These are phyloP conservation scores for Brachionus calyciflorus DNA, from an alignment of 1,140 invertebrate species.

Conservation along the genomic window DNA sequence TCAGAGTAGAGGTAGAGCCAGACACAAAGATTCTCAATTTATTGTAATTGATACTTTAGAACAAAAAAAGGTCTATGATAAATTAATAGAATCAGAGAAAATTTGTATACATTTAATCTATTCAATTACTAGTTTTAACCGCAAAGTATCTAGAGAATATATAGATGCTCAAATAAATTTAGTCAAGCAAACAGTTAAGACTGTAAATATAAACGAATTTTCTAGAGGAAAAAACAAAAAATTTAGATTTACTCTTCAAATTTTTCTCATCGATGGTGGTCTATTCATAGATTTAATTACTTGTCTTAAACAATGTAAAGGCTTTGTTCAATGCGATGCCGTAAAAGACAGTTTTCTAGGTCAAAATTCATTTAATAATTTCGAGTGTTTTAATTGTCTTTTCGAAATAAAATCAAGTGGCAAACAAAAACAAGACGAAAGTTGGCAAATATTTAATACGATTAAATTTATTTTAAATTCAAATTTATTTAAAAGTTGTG, in stretches of 20 bases:
- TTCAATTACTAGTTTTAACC: neutral
- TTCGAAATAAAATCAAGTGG: slow-evolving; percentile 1
- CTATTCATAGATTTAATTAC: neutral
- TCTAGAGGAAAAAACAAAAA: neutral
- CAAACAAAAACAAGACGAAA: slow-evolving; percentile 1
- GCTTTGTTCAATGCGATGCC: neutral
- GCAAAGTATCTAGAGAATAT: too few relatives aligned
- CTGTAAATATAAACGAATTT: neutral
- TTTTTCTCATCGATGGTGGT: neutral
- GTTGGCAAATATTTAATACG: neutral
- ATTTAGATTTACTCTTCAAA: neutral
- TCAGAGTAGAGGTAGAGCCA: slow-evolving; percentile 56
- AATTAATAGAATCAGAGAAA: neutral
- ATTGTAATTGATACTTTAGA: slow-evolving; percentile 48
- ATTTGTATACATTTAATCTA: neutral
- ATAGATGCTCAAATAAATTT: neutral
- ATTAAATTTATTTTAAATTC: neutral
- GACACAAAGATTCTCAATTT: slow-evolving; percentile 54
- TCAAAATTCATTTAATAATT: neutral
- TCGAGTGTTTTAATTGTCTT: slow-evolving; percentile 5
- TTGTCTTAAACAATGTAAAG: neutral
- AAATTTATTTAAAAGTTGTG: neutral
- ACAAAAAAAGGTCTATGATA: neutral
- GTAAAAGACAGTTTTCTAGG: neutral
- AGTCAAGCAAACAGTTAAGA: neutral